Evolutionary conservation across 2,888 invertebrate species (phyloP), one percentile per base, ranked within the genome.

Genomic region (Lomographa bimaculata): DNA sequence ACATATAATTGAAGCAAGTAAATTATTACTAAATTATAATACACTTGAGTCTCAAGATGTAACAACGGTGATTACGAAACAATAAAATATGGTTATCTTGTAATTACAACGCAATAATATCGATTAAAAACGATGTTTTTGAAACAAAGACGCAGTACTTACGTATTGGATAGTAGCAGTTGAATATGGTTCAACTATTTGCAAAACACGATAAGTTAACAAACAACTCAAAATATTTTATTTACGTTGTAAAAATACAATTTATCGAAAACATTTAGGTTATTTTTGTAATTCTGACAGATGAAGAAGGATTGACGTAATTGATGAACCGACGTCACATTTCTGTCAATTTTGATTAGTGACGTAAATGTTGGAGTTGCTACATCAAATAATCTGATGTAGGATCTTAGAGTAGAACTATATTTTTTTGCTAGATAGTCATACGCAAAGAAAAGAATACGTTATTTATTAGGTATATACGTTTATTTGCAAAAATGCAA

Each of bases 41-140:
- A n/a, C n/a, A n/a, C n/a, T n/a, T n/a, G n/a, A n/a, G n/a, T 14
- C 2, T 14, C 4, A 3, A 14, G 14, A 14, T 4, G 14, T 14
- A 14, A 3, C 4, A 14, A 14, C 4, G 4, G 20, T 23, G 43
- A 44, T 52, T 53, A 53, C 47, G 53, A 53, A 53, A 53, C 50
- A 26, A 41, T 21, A 20, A 36, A 39, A 4, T 46, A 34, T 39
- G 44, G 38, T 34, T 41, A 46, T 29, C 37, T 35, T 25, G 16
- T 8, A 40, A 28, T 7, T 16, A 16, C 10, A 25, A n/a, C 5
- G 10, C 0, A 11, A 11, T 24, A 5, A 8, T 9, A 32, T 14
- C 3, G 17, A n/a, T 7, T 23, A 5, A 11, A 16, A 32, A 11
- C 14, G 4, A 20, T 20, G 9, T 19, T 28, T 0, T 2, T 5